phyloP scores from a whole-genome alignment of 2,113 vertebrate species.

The Myotis yumanensis region DNA sequence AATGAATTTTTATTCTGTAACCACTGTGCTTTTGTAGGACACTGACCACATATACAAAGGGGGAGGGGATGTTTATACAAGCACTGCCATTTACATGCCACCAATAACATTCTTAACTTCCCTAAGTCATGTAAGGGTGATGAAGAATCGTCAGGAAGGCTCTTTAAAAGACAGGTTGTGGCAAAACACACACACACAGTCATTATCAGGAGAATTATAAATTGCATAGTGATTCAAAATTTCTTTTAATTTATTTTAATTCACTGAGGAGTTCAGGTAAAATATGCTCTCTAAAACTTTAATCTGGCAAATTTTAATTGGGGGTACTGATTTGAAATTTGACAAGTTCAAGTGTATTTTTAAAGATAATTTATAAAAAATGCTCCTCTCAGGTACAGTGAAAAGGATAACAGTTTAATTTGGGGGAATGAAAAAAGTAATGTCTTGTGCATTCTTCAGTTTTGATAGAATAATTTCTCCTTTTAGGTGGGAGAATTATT shows the following conservation, averaged over 20 bases:
- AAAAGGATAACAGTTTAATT: neutral
- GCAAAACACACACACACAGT: neutral
- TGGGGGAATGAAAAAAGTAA: neutral
- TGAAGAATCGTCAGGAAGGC: neutral
- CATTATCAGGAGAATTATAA: neutral
- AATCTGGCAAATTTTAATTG: conserved; percentile 33
- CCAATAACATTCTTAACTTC: neutral
- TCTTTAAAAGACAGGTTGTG: neutral
- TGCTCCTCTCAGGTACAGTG: neutral
- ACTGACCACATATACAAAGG: neutral
- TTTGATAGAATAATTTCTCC: neutral
- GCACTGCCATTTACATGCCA: neutral
- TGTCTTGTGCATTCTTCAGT: neutral
- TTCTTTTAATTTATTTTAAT: conserved; percentile 30
- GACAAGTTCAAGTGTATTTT: neutral
- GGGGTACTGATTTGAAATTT: conserved; percentile 33
- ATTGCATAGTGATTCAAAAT: neutral
- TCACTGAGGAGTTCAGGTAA: conserved; percentile 14
- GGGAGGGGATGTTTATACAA: neutral
- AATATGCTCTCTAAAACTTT: conserved; percentile 18
- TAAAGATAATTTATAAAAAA: conserved; percentile 33
- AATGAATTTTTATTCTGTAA: conserved; percentile 66
- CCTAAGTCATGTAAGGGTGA: neutral
- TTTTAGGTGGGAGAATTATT: neutral
- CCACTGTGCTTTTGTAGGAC: conserved; percentile 43